Conservation (phyloP, 2,888 invertebrate genomes). For the Watsonalla binaria region DNA sequence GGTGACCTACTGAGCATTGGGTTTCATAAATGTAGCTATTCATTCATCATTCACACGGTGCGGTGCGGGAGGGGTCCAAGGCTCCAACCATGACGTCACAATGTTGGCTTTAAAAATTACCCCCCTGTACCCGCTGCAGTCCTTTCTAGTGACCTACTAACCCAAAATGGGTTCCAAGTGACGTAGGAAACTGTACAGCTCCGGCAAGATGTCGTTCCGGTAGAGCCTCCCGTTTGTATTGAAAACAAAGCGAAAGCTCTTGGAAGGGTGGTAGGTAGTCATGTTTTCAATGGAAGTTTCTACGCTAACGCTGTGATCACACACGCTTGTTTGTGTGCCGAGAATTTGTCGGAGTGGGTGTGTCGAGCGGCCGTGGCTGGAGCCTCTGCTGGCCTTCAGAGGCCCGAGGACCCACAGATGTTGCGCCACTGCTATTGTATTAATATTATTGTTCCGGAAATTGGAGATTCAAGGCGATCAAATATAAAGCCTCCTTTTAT, state of each 20-base stretch:
- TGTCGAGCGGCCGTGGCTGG: constrained; percentile 25
- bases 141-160: constrained; percentile 71
- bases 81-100: constrained; percentile 61
- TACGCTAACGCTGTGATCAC: constrained; percentile 32
- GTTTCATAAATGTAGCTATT: constrained; percentile 53
- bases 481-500: constrained; percentile 6
- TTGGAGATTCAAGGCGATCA: constrained; percentile 8
- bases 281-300: constrained; percentile 67
- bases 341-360: constrained; percentile 23
- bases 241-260: constrained; percentile 35
- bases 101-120: constrained; percentile 56
- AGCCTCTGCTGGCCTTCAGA: constrained; percentile 27
- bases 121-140: constrained; percentile 55
- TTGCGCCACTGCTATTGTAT: constrained; percentile 15
- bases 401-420: constrained; percentile 19
- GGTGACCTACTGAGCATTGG: constrained; percentile 40
- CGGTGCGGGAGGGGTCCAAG: constrained; percentile 44
- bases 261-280: constrained; percentile 25
- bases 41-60: constrained; percentile 67
- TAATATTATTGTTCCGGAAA: constrained; percentile 16
- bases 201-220: constrained; percentile 31
- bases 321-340: constrained; percentile 26
- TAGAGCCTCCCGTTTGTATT: constrained; percentile 10
- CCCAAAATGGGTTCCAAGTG: constrained; percentile 66
- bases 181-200: constrained; percentile 65